Conservation (phyloP, 2,113 vertebrate species). For the Dasyprocta punctata region DNA sequence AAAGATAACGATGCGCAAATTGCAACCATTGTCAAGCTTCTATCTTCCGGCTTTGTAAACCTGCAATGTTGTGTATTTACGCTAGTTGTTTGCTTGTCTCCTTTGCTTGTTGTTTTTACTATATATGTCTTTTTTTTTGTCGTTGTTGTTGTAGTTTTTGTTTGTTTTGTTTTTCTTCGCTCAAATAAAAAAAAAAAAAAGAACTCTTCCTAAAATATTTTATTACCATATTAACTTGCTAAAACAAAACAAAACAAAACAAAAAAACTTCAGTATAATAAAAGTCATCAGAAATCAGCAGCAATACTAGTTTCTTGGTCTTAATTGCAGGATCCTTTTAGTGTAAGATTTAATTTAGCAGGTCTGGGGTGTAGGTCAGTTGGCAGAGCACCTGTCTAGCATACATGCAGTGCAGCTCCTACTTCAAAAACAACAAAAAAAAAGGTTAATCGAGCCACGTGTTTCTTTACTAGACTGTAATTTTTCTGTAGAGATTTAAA, state of each 20-base stretch:
- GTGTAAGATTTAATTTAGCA: neutral
- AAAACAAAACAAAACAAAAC: neutral
- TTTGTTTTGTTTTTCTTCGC: no score
- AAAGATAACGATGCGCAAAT: no score
- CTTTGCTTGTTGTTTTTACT: no score
- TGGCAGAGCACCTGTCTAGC: neutral
- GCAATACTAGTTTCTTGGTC: neutral
- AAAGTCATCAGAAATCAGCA: neutral
- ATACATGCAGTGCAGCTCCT: neutral
- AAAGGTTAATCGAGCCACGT: neutral
- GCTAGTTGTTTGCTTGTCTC: no score
- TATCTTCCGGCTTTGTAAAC: no score
- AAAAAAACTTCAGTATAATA: neutral
- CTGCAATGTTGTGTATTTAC: no score
- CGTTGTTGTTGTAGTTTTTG: no score
- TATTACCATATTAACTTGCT: neutral
- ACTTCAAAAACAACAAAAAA: neutral
- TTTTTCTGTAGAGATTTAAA: slow-evolving; percentile 40
- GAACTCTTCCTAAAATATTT: neutral
- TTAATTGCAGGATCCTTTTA: neutral
- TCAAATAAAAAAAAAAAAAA: no score
- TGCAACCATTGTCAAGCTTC: no score
- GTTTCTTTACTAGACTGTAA: slow-evolving; percentile 7
- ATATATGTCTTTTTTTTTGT: no score
- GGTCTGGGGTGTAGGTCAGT: neutral